phyloP scores from a whole-genome alignment of 2,797 vertebrate genomes.

The Eptatretus atami region DNA sequence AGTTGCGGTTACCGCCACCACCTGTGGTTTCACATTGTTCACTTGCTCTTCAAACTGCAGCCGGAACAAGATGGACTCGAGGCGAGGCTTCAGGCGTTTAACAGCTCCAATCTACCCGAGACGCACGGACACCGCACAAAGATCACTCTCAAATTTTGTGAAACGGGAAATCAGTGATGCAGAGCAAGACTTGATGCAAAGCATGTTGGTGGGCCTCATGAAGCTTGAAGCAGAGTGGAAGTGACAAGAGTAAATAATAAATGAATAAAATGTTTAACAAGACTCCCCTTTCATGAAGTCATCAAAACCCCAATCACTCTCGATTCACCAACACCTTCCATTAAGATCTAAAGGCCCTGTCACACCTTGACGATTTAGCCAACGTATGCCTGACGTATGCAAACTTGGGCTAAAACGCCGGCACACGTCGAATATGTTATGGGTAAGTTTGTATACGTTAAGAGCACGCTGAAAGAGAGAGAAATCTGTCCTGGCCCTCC shows the following conservation, averaged over 20 bases:
- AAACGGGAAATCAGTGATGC: background rate
- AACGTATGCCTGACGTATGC: no score
- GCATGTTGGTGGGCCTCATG: background rate
- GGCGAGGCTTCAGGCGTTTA: conserved; percentile 26
- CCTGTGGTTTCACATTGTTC: conserved; percentile 53
- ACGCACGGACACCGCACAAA: background rate
- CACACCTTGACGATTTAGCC: no score
- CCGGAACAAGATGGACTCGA: conserved; percentile 40
- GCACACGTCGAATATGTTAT: no score
- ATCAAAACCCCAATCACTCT: no score
- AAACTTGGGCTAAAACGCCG: no score
- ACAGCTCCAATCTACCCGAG: conserved; percentile 33
- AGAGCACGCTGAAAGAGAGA: no score
- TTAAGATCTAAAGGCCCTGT: no score
- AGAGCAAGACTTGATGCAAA: background rate
- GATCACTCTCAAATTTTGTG: background rate
- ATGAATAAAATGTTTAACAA: no score
- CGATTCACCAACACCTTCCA: no score
- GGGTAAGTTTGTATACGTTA: no score
- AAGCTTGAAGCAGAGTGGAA: conserved; percentile 10
- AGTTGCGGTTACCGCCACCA: conserved; percentile 50
- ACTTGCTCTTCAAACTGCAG: conserved; percentile 53
- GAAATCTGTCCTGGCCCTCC: conserved; percentile 7
- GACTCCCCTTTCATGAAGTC: no score
- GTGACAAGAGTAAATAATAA: background rate